Conservation (phyloP, 2,113 vertebrate species). For the Falco punctatus region DNA sequence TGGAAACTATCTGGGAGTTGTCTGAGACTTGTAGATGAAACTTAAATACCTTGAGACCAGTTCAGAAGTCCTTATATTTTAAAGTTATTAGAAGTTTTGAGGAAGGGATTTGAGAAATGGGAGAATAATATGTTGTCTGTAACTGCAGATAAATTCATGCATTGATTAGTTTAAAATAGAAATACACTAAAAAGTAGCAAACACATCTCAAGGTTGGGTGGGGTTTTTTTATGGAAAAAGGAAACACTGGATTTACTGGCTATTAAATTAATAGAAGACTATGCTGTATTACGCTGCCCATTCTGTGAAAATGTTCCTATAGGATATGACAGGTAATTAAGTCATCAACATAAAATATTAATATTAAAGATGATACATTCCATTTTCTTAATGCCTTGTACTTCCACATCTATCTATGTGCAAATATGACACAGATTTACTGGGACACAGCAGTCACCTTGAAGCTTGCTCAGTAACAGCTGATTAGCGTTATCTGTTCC, state of each 20-base stretch:
- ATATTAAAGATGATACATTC: not conserved
- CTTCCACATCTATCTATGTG: not conserved
- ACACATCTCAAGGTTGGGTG: not conserved
- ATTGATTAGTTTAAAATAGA: not conserved
- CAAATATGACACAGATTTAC: conserved; percentile 25
- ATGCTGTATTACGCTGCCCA: not conserved
- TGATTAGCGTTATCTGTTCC: conserved; percentile 39
- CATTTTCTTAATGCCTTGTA: conserved; percentile 31
- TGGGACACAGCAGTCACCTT: conserved; percentile 40
- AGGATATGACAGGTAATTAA: not conserved
- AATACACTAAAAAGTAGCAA: not conserved
- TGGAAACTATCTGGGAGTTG: not conserved
- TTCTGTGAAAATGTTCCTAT: not conserved
- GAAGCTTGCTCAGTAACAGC: conserved; percentile 24
- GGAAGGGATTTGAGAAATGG: not conserved
- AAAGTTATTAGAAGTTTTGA: not conserved
- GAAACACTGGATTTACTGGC: not conserved
- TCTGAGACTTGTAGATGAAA: not conserved
- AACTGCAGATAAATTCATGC: not conserved
- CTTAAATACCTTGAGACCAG: not conserved
- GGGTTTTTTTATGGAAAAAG: not conserved
- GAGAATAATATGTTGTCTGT: not conserved
- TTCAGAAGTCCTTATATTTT: not conserved
- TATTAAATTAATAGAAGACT: not conserved
- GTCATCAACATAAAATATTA: conserved; percentile 23